A percentile compares a stretch with the other conserved stretches of the same genome.
Conservation (phyloP, 2,888 invertebrate species). For the Rugalucina vietnamica region DNA sequence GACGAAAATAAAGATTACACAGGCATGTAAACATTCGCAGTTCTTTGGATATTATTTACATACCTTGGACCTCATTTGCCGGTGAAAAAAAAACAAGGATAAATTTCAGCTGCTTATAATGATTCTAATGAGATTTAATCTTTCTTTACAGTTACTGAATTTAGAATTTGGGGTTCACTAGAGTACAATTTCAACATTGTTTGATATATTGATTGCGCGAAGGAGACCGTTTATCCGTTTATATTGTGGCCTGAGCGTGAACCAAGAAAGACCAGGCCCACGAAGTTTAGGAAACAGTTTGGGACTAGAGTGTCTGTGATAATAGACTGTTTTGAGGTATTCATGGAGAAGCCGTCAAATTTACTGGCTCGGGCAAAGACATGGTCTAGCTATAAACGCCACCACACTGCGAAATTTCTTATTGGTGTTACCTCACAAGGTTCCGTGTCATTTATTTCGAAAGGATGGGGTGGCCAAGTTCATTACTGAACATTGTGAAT, state of each 20-base stretch:
- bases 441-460: constrained; percentile 38
- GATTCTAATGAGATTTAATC: constrained; percentile 38
- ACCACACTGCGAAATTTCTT: constrained; percentile 51
- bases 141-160: constrained; percentile 22
- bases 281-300: constrained; percentile 25
- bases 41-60: background rate
- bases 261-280: constrained; percentile 1
- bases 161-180: constrained; percentile 25
- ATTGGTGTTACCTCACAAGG: constrained; percentile 36
- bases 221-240: constrained; percentile 33
- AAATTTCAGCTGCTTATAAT: constrained; percentile 22
- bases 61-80: constrained; percentile 15
- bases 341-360: constrained; percentile 41
- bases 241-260: constrained; percentile 48
- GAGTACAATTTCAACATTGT: constrained; percentile 35
- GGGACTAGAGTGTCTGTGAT: constrained; percentile 37
- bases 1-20: constrained; percentile 14
- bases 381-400: constrained; percentile 50
- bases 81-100: background rate
- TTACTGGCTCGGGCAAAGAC: constrained; percentile 42
- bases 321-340: constrained; percentile 49
- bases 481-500: constrained; percentile 41
- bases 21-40: constrained; percentile 14
- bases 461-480: constrained; percentile 47
- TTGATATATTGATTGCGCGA: constrained; percentile 30